phyloP scores from a whole-genome alignment of 2,113 vertebrate species.

The Cepphus grylle region DNA sequence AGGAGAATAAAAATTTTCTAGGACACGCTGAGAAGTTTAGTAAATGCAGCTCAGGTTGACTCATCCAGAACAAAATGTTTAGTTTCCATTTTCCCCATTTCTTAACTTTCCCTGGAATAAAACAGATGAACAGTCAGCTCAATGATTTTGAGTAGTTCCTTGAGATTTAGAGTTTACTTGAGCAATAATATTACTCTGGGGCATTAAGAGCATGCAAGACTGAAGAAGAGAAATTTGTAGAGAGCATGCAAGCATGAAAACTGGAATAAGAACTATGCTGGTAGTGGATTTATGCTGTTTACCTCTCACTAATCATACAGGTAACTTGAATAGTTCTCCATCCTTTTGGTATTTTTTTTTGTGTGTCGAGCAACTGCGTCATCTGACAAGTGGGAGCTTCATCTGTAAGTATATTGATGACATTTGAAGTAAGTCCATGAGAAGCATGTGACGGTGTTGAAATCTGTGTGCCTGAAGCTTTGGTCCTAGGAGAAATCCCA shows the following conservation, averaged over 20 bases:
- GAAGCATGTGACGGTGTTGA: neutral
- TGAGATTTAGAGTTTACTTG: neutral
- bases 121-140: neutral
- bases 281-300: neutral
- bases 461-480: neutral
- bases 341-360: neutral
- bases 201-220: neutral
- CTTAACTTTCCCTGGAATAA: slow-evolving; percentile 8
- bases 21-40: neutral
- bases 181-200: neutral
- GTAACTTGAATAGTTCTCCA: neutral
- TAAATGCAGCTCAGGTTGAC: neutral
- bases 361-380: neutral
- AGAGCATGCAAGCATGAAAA: neutral
- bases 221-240: neutral
- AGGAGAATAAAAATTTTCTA: neutral
- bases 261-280: neutral
- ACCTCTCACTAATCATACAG: neutral
- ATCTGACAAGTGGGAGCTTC: neutral
- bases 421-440: neutral
- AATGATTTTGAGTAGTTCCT: neutral
- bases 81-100: neutral
- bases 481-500: neutral
- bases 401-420: neutral
- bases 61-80: neutral